A percentile compares a stretch with the other conserved stretches of the same genome.
phyloP scores from a whole-genome alignment of 1,140 invertebrate species.

The Drosophila kohkoa region DNA sequence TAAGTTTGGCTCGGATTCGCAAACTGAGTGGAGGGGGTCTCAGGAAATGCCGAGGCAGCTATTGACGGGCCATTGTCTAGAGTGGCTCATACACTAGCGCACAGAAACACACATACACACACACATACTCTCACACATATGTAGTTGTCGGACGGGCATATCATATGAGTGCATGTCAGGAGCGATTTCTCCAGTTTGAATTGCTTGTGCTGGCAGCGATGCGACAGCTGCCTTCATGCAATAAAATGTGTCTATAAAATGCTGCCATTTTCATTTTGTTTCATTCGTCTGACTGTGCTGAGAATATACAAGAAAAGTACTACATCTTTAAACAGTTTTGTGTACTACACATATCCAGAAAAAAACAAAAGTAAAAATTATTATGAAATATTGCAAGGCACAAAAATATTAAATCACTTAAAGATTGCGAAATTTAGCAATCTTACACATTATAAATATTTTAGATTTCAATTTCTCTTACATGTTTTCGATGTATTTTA shows the following conservation, averaged over 20 bases:
- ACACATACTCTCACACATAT: neutral
- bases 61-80: conserved; percentile 50
- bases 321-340: neutral
- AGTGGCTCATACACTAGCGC: conserved; percentile 19
- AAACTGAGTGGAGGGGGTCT: neutral
- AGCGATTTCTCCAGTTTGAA: conserved; percentile 29
- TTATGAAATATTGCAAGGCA: too few relatives aligned
- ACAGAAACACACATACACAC: conserved; percentile 11
- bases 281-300: conserved; percentile 13
- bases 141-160: neutral
- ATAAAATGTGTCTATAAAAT: conserved; percentile 82
- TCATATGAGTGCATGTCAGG: conserved; percentile 40
- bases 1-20: conserved; percentile 14
- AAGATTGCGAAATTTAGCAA: too few relatives aligned
- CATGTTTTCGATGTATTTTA: too few relatives aligned
- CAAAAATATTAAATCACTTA: too few relatives aligned
- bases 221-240: conserved; percentile 56
- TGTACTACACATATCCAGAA: too few relatives aligned
- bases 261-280: conserved; percentile 36
- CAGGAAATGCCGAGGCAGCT: conserved; percentile 39
- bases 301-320: conserved; percentile 10
- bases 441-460: too few relatives aligned
- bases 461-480: too few relatives aligned
- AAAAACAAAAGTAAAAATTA: neutral
- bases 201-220: conserved; percentile 4